phyloP scores from a whole-genome alignment of 2,888 invertebrate genomes.

The Bombylius major region DNA sequence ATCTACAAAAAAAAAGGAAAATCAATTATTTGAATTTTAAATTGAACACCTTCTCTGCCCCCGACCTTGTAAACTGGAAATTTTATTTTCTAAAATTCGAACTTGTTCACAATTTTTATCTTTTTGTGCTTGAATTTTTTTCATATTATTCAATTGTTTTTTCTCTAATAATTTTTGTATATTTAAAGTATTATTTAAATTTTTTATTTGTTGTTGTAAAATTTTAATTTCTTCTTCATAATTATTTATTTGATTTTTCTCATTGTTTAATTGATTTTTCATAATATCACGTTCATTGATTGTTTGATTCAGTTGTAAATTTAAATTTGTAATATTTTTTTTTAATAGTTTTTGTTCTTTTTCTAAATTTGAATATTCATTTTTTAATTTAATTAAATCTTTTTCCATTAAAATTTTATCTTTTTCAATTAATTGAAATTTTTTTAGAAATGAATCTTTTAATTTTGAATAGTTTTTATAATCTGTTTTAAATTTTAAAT shows the following conservation, averaged over 20 bases:
- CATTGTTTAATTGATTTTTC: background rate
- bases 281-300: background rate
- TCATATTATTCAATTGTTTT: conserved; percentile 24
- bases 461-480: conserved; percentile 28
- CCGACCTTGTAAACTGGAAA: conserved; percentile 28
- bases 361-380: conserved; percentile 24
- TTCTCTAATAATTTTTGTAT: conserved; percentile 24
- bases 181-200: conserved; percentile 27
- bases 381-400: conserved; percentile 26
- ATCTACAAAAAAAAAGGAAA: conserved; percentile 16
- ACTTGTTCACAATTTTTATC: conserved; percentile 30
- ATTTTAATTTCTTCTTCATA: conserved; percentile 24
- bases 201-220: conserved; percentile 29
- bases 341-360: conserved; percentile 32
- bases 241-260: conserved; percentile 19
- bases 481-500: conserved; percentile 29
- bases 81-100: conserved; percentile 29
- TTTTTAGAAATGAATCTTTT: conserved; percentile 28
- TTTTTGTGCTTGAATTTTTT: conserved; percentile 27
- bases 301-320: background rate
- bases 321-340: conserved; percentile 23
- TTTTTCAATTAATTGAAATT: conserved; percentile 26
- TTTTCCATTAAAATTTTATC: conserved; percentile 25
- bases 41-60: no score
- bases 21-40: no score